phyloP scores from a whole-genome alignment of 2,113 vertebrate species.

The Procavia capensis region DNA sequence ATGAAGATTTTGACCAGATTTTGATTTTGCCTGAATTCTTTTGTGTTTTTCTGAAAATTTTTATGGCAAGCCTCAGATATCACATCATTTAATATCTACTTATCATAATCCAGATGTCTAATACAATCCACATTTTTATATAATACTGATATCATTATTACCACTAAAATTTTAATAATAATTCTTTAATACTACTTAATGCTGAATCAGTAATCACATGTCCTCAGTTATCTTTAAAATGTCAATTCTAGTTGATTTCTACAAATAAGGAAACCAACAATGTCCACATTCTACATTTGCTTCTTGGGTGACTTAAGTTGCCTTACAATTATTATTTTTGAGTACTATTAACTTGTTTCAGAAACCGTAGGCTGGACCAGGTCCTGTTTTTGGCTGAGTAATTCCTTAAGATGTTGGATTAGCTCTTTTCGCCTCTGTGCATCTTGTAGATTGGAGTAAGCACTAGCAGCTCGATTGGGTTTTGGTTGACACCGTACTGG shows the following conservation, averaged over 20 bases:
- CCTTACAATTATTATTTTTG: neutral
- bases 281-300: neutral
- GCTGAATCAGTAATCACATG: neutral
- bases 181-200: neutral
- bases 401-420: neutral
- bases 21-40: neutral
- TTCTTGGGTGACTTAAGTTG: neutral
- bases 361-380: neutral
- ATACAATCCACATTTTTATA: neutral
- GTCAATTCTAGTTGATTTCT: neutral
- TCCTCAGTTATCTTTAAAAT: neutral
- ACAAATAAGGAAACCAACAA: neutral
- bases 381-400: neutral
- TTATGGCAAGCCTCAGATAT: neutral
- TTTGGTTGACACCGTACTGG: neutral
- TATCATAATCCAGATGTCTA: neutral
- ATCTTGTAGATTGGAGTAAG: neutral
- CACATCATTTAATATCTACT: neutral
- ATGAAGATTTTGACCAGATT: neutral
- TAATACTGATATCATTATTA: neutral
- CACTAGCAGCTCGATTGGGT: neutral
- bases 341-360: neutral
- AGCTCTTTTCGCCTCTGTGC: neutral
- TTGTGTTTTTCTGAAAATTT: neutral
- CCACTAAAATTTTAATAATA: neutral